Base-by-base conservation (phyloP, 2,888 invertebrate genomes). In the Harpagoxenus sublaevis region DNA sequence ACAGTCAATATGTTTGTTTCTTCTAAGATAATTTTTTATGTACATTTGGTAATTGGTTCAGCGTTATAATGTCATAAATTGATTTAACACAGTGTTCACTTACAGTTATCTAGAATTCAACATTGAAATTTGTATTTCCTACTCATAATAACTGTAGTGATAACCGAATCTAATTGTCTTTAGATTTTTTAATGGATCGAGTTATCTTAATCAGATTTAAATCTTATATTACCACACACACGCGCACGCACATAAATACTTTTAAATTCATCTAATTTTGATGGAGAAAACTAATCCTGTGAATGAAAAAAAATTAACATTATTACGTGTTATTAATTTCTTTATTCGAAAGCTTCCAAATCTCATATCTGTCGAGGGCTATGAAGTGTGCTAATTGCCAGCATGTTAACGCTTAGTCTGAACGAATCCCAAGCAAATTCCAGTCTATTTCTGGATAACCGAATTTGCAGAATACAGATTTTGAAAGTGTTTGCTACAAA, bases 1-100 rank as follows among this genome's bases (percentile, higher is more conserved):
- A 48, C 45, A 63, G 23, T 75, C 18, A 51, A 65, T 39, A 39
- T 18, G n/a, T 63, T 75, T 63, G 62, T n/a, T 60, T 60, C 35
- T 35, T 15, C 9, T 48, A 3, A 45, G 31, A 74, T 71, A 71
- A 45, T 31, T 48, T 62, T 4, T 48, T 12, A 51, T 23, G 2
- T 45, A n/a, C 8, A 31, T 62, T 45, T n/a, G 12, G 31, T 60
- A 74, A 63, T 75, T 75, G 15, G 5, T 23, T 45, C 5, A 15
- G 2, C 5, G 28, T 60, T 0, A 74, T 10, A 62, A 6, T 42
- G 39, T 23, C 53, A 42, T 57, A 45, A 31, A 28, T 10, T 18
- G 23, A 42, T 57, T 18, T 55, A 42, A 18, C 3, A n/a, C 23
- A 48, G 23, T 48, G 62, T 75, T 62, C n/a, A 15, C 8, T 75